phyloP scores from a whole-genome alignment of 2,888 invertebrate genomes.

The Ormia ochracea region DNA sequence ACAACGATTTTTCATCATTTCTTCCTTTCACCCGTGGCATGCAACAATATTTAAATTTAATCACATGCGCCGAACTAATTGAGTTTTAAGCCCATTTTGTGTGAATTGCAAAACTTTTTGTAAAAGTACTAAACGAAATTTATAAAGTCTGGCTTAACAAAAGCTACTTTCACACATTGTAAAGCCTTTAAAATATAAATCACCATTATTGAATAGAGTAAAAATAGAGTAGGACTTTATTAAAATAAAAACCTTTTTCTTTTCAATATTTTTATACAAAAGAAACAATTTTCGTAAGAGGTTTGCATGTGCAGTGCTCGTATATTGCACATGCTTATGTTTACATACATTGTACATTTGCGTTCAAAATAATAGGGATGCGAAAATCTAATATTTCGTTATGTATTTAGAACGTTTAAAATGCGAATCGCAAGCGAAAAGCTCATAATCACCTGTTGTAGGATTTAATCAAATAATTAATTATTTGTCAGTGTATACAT shows the following conservation, averaged over 20 bases:
- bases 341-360: too few species aligned
- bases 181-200: constrained; percentile 31
- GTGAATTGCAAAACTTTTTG: constrained; percentile 16
- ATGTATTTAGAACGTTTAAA: too few species aligned
- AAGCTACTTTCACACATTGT: constrained; percentile 56
- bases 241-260: constrained; percentile 56
- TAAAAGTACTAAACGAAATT: constrained; percentile 25
- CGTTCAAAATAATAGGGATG: too few species aligned
- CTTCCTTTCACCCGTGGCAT: constrained; percentile 32
- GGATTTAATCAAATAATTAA: too few species aligned
- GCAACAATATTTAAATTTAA: constrained; percentile 15
- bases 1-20: not conserved
- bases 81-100: constrained; percentile 30
- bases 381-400: too few species aligned
- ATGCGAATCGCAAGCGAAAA: too few species aligned
- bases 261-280: constrained; percentile 28
- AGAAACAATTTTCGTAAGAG: constrained; percentile 33
- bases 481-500: too few species aligned
- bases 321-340: too few species aligned
- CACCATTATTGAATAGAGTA: constrained; percentile 23
- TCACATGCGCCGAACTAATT: constrained; percentile 37
- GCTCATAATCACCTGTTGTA: too few species aligned
- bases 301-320: constrained; percentile 39
- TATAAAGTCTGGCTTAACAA: constrained; percentile 28
- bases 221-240: constrained; percentile 43